A percentile compares a stretch with the other conserved stretches of the same genome.
phyloP scores from a whole-genome alignment of 2,888 invertebrate species.

The Phyllotreta cruciferae region DNA sequence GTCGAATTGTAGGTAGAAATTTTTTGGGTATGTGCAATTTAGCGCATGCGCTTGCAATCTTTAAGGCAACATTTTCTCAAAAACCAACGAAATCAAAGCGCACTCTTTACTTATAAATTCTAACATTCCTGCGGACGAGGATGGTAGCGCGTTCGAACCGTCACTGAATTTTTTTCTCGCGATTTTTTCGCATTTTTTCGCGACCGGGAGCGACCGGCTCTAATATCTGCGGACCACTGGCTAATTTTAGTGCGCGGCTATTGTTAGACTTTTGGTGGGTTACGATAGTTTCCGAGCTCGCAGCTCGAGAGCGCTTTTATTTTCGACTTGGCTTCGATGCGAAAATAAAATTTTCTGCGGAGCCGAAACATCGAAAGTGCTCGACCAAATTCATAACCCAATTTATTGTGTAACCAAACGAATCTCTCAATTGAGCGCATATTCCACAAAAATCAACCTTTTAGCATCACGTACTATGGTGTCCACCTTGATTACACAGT shows the following conservation, averaged over 20 bases:
- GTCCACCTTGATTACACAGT: too few species aligned
- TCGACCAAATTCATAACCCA: not conserved
- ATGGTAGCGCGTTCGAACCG: not conserved
- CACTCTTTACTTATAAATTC: constrained; percentile 10
- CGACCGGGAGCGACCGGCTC: constrained; percentile 38
- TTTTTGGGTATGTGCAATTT: too few species aligned
- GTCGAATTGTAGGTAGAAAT: too few species aligned
- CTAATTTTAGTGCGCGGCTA: constrained; percentile 54
- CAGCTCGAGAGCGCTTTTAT: constrained; percentile 39
- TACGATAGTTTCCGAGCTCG: constrained; percentile 45
- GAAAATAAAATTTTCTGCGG: constrained; percentile 25
- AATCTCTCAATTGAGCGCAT: too few species aligned
- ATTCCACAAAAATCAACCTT: too few species aligned
- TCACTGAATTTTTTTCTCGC: not conserved
- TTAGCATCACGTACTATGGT: too few species aligned
- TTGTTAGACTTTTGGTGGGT: constrained; percentile 48
- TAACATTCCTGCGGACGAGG: not conserved
- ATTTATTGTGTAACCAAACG: too few species aligned
- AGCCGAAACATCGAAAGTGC: constrained; percentile 1
- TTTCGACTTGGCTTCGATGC: constrained; percentile 37
- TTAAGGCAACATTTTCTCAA: too few species aligned
- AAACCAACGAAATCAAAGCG: not conserved
- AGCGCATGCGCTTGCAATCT: too few species aligned
- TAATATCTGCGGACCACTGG: constrained; percentile 55
- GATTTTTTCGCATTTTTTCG: constrained; percentile 40